Evolutionary conservation across 2,797 vertebrate genomes (phyloP), one percentile per base, ranked within the genome.

Genomic region (Rhynchonycteris naso): DNA sequence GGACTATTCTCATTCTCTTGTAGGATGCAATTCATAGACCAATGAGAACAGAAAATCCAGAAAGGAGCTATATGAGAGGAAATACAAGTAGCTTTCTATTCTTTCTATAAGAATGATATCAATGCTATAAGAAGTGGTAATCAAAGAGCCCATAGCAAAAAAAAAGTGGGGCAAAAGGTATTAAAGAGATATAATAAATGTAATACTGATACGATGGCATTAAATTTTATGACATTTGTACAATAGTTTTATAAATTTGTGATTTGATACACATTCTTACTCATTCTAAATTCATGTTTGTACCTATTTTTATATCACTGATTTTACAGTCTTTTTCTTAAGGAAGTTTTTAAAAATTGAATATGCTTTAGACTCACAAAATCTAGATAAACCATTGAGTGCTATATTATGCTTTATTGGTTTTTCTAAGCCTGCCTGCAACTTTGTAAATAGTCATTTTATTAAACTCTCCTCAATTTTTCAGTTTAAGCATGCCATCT

Each of bases 391-490:
- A n/a, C 56, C 35, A 21, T 52, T 26, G 59, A 95, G 14, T 78
- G n/a, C 22, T 66, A 26, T 14, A 13, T 59, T 91, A 22, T 74
- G 33, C 52, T 86, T 89, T 92, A 87, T 47, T 93, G 72, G 69
- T 91, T 96, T 92, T 80, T 16, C 35, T 80, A 94, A 90, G 75
- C 47, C 61, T 83, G 19, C 74, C 79, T 82, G 28, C 43, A 78
- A 21, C 71, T 89, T 87, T 89, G 83, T 88, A 95, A 87, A 63
- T 58, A 71, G 69, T 91, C 69, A 26, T 93, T 90, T 95, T 92
- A 76, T 93, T 91, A 93, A 87, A 85, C 26, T 76, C 38, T 50
- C 30, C 47, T 76, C 61, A 7, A 10, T 81, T 94, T 97, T 83
- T 52, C 72, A 90, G 47, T 88, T 84, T 88, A 22, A 90, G 50